Base-by-base conservation (phyloP, 2,888 invertebrate genomes). In the Drosophila meridiana region DNA sequence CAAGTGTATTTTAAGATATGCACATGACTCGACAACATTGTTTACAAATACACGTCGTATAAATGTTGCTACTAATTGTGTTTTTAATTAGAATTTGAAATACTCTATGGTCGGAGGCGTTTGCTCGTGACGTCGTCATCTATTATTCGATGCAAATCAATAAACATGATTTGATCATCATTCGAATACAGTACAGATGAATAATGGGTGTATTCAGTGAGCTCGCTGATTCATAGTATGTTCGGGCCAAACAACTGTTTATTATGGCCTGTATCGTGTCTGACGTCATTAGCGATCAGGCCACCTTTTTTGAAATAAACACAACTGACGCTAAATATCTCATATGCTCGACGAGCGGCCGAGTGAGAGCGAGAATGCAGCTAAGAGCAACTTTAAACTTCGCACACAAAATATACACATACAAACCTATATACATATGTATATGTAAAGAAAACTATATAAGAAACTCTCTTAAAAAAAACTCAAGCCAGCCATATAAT, bases 251-350 rank as follows among this genome's bases (percentile, higher is more conserved):
- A 65, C 76, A 79, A 83, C 62, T 64, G 50, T 60, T 61, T 64
- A 56, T 56, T 64, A n/a, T 52, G 55, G 30, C 40, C 52, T 11
- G 63, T 65, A 52, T 56, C 34, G 40, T 36, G 34, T 60, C 60
- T 85, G 90, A 86, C 89, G 85, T 65, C 86, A 90, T 55, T 80
- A 83, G 48, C 52, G 78, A 85, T 85, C 85, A 85, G 73, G 88
- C 85, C 90, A 85, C 87, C 30, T 84, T 89, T 89, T 58, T 26
- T 26, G 55, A 28, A 14, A 28, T 14, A 28, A 47, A 47, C 28
- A 28, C 47, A 47, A 47, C 47, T 14, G 28, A 60, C 65, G 56
- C 71, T 55, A 43, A 57, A 14, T 34, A 38, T 38, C 53, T 13
- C 20, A n/a, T 13, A 11, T 28, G 26, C 26, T 43, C 42, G 50